phyloP scores from a whole-genome alignment of 2,113 vertebrate genomes.

The Geococcyx californianus region DNA sequence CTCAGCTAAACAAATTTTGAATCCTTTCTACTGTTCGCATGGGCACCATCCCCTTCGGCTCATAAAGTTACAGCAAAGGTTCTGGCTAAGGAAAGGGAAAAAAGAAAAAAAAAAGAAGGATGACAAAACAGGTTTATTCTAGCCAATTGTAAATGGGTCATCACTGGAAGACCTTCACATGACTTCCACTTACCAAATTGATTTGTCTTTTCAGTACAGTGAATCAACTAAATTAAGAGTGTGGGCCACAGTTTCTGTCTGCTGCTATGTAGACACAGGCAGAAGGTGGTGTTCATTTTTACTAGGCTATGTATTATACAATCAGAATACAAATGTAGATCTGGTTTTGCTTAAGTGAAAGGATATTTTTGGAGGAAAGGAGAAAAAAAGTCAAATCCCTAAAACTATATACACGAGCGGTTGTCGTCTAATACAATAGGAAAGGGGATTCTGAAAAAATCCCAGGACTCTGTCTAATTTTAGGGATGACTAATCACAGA shows the following conservation, averaged over 20 bases:
- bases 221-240: background rate
- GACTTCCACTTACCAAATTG: background rate
- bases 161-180: background rate
- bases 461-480: background rate
- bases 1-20: background rate
- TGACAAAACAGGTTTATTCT: background rate
- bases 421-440: background rate
- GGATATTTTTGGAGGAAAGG: background rate
- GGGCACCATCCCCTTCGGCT: background rate
- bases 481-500: background rate
- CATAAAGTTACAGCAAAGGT: background rate
- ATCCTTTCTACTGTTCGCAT: background rate
- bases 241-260: background rate
- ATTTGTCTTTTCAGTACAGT: background rate
- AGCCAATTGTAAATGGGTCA: background rate
- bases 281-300: background rate
- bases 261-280: background rate
- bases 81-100: background rate
- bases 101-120: background rate
- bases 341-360: background rate
- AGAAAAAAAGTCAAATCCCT: background rate
- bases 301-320: background rate
- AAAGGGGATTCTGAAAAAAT: background rate
- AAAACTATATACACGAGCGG: background rate
- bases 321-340: background rate